Evolutionary conservation across 2,113 vertebrate genomes (phyloP), one percentile per base, ranked within the genome.

Genomic region (Salvator merianae): DNA sequence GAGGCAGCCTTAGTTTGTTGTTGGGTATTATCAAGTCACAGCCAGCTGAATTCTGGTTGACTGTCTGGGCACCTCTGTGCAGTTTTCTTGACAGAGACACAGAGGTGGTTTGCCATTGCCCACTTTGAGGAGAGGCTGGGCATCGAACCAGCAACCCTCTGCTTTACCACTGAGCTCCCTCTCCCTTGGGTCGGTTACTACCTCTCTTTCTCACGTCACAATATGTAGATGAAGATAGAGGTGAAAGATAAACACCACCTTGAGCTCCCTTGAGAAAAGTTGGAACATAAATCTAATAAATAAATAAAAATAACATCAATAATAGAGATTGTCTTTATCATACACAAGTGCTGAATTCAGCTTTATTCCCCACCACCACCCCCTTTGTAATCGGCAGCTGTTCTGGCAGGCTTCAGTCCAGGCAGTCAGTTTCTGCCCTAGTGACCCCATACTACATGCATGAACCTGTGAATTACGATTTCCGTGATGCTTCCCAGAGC

Each of bases 401-500:
- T 66, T 40, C 30, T 68, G 71, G 30, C 24, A n/a, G 18, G 9
- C 3, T 65, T 40, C 68, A 24, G 22, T 12, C 43, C 69, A 20
- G 43, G 63, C 43, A 18, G 73, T 2, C 16, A 7, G 36, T 5
- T 18, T 22, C 0, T 0, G 30, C 28, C 79, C 79, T n/a, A 8
- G 2, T n/a, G 13, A 40, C 69, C 30, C 12, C 40, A 1, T 1
- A 26, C 2, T 30, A 50, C 0, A 0, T 28, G 8, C 0, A 34
- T 3, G 38, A 55, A 18, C 1, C 10, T 24, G 47, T 0, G 3
- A 59, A 77, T n/a, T 40, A 34, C 0, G 0, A 62, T 73, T 74
- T 85, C 47, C 12, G 3, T 4, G 3, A 70, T 43, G 72, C 22
- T 62, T 68, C 53, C 66, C 28, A 66, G 76, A 62, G 40, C 34